A percentile compares a stretch with the other conserved stretches of the same genome.
These are phyloP conservation scores for Pseudorhiza aurosa DNA, from an alignment of 30 jellyfish, hydroid and myxozoan genomes.

Conservation along the genomic window DNA sequence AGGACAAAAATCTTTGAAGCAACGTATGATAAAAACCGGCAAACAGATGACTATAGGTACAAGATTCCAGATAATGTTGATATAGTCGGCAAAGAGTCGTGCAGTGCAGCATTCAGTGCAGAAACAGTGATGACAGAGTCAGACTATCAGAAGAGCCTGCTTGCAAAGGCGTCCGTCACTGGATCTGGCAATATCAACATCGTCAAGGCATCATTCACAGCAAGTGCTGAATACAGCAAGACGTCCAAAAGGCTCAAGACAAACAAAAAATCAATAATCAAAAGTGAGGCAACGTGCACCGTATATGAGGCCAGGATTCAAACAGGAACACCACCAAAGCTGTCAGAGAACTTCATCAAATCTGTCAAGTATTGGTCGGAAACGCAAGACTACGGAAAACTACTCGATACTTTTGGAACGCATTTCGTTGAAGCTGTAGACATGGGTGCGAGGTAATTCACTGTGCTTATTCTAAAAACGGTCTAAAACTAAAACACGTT, in stretches of 20 bases:
- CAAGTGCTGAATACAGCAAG: constrained; percentile 51
- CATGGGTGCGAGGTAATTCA: constrained; percentile 55
- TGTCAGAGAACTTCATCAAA: constrained; percentile 18
- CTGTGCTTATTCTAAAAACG: not conserved
- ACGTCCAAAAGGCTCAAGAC: constrained; percentile 1
- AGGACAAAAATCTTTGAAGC: constrained; percentile 6
- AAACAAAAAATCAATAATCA: constrained; percentile 29
- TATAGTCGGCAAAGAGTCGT: not conserved
- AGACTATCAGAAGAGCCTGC: constrained; percentile 20
- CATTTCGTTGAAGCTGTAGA: constrained; percentile 19
- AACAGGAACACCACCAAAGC: constrained; percentile 40
- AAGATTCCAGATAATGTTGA: constrained; percentile 37
- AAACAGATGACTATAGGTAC: constrained; percentile 19
- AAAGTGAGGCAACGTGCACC: constrained; percentile 40
- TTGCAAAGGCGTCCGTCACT: constrained; percentile 33
- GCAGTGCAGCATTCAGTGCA: constrained; percentile 17
- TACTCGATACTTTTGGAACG: constrained; percentile 49
- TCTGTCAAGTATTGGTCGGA: not conserved
- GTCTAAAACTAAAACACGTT: not conserved
- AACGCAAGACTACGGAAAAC: not conserved
- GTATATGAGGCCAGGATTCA: constrained; percentile 22
- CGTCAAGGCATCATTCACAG: constrained; percentile 52
- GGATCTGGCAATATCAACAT: constrained; percentile 17
- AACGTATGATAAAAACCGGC: constrained; percentile 21
- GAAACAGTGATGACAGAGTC: constrained; percentile 37